A percentile compares a stretch with the other conserved stretches of the same genome.
These are phyloP conservation scores for Tetranychus truncatus DNA, from an alignment of 2,888 invertebrate genomes.

Conservation along the genomic window DNA sequence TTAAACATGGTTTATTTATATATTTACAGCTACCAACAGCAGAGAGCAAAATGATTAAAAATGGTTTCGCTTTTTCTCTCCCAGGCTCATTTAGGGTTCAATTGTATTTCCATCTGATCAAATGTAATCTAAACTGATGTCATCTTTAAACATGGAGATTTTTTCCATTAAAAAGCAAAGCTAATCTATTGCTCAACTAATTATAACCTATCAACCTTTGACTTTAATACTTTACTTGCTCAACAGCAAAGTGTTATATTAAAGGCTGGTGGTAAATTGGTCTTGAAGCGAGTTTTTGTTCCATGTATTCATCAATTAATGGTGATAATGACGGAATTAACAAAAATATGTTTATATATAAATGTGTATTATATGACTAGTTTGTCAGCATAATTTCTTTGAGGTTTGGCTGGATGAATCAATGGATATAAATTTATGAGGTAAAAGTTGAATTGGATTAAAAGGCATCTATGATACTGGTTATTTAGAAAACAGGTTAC, in stretches of 20 bases:
- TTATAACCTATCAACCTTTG: too few relatives aligned
- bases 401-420: too few relatives aligned
- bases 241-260: not conserved
- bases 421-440: not conserved
- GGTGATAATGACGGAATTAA: too few relatives aligned
- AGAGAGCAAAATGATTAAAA: too few relatives aligned
- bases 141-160: not conserved
- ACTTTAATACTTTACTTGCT: too few relatives aligned
- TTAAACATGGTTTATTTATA: not conserved
- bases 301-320: too few relatives aligned
- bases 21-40: not conserved
- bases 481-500: slow-evolving; percentile 2
- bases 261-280: not conserved
- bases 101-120: not conserved
- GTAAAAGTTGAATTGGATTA: not conserved
- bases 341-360: too few relatives aligned
- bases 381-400: too few relatives aligned
- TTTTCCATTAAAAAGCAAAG: not conserved
- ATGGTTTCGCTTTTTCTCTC: too few relatives aligned
- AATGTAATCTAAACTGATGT: not conserved
- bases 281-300: not conserved
- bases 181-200: not conserved
- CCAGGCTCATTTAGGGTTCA: not conserved
- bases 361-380: too few relatives aligned
- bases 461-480: not conserved